Conservation (phyloP, 2,888 invertebrate species). For the Andrena minutula region DNA sequence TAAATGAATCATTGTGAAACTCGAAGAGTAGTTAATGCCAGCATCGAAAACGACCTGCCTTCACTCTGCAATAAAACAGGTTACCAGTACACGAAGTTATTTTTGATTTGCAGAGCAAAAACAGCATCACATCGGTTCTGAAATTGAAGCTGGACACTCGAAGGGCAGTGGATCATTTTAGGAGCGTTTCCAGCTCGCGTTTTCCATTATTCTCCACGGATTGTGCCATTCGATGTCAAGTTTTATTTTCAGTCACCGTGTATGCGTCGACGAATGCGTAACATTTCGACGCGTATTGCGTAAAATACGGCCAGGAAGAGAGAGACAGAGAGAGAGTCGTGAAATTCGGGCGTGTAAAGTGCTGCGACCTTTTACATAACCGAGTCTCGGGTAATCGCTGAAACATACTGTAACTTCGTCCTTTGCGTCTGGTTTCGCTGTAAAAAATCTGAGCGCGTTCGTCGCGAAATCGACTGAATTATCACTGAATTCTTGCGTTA, state of each 20-base stretch:
- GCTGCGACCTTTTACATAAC: slow-evolving; percentile 39
- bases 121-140: background rate
- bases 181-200: background rate
- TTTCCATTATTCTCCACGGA: background rate
- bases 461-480: too few species aligned
- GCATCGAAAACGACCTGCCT: too few species aligned
- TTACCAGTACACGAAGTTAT: too few species aligned
- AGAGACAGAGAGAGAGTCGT: slow-evolving; percentile 25
- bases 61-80: too few species aligned
- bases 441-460: background rate
- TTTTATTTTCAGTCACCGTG: slow-evolving; percentile 32
- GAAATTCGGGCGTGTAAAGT: slow-evolving; percentile 40
- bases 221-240: background rate
- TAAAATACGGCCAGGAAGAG: slow-evolving; percentile 27
- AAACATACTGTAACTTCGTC: slow-evolving; percentile 16
- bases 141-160: background rate
- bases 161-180: background rate
- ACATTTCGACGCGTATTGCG: slow-evolving; percentile 36
- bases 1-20: too few species aligned
- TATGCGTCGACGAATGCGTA: slow-evolving; percentile 29
- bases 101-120: too few species aligned
- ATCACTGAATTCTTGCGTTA: too few species aligned
- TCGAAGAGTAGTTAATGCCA: too few species aligned
- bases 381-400: slow-evolving; percentile 8
- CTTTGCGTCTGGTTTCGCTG: background rate